phyloP scores from a whole-genome alignment of 1,140 invertebrate genomes.

The Nephila pilipes region DNA sequence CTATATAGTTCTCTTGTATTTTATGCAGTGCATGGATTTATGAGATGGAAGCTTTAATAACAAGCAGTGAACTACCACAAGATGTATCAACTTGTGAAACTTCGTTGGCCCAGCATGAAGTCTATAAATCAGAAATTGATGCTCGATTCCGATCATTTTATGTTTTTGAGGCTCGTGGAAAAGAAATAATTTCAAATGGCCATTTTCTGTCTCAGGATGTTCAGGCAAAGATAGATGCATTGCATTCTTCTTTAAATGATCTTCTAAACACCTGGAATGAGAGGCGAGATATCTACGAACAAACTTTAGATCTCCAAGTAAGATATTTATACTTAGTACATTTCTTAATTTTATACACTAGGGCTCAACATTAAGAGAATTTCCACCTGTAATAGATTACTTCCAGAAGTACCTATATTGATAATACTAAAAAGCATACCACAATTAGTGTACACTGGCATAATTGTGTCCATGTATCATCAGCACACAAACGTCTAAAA shows the following conservation, averaged over 20 bases:
- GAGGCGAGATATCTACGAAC: conserved; percentile 89
- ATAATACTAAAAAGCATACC: too few species aligned
- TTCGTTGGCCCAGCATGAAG: conserved; percentile 89
- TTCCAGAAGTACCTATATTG: too few species aligned
- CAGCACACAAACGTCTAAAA: too few species aligned
- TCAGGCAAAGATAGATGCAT: conserved; percentile 88
- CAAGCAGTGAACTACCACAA: conserved; percentile 88
- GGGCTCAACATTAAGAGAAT: too few species aligned
- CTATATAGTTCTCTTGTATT: not conserved
- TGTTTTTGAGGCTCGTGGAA: conserved; percentile 86
- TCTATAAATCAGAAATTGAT: conserved; percentile 93
- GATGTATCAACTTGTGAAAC: conserved; percentile 92
- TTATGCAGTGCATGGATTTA: conserved; percentile 91
- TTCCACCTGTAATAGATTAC: too few species aligned
- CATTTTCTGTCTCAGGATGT: conserved; percentile 96
- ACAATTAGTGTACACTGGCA: too few species aligned
- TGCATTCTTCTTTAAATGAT: conserved; percentile 85
- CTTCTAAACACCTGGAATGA: conserved; percentile 89
- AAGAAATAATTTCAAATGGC: conserved; percentile 84
- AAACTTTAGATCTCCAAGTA: conserved; percentile 92
- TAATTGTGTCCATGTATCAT: too few species aligned
- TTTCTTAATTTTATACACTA: too few species aligned
- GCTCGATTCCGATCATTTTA: conserved; percentile 90
- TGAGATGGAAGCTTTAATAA: conserved; percentile 94
- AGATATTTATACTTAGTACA: not conserved